A percentile compares a stretch with the other conserved stretches of the same genome.
phyloP scores from a whole-genome alignment of 2,113 vertebrate species.

The Pungitius pungitius region DNA sequence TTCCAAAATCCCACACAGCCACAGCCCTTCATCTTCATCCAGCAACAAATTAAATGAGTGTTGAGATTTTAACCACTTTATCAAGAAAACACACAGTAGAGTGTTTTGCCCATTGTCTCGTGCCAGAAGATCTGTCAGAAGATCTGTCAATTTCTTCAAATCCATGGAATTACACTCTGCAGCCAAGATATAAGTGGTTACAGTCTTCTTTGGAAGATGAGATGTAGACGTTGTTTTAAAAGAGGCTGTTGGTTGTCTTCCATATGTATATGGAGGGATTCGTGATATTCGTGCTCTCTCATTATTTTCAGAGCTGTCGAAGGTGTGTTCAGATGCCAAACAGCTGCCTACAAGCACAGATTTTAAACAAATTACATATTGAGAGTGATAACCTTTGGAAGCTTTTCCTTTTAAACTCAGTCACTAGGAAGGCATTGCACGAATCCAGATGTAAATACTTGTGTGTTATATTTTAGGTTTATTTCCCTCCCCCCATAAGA shows the following conservation, averaged over 20 bases:
- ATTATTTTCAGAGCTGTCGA: conserved; percentile 45
- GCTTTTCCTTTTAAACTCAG: conserved; percentile 7
- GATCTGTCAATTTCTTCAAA: conserved; percentile 91
- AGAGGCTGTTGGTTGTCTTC: conserved; percentile 82
- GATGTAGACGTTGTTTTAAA: conserved; percentile 85
- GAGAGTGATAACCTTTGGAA: no score
- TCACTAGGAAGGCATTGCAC: conserved; percentile 12
- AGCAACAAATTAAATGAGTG: conserved; percentile 83
- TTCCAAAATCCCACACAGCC: conserved; percentile 81
- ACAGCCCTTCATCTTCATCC: conserved; percentile 84
- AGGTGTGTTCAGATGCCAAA: conserved; percentile 19
- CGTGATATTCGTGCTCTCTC: conserved; percentile 68
- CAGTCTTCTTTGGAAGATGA: conserved; percentile 88
- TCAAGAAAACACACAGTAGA: conserved; percentile 86
- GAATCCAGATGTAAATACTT: conserved; percentile 38
- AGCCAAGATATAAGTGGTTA: conserved; percentile 93
- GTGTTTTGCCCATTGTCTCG: conserved; percentile 83
- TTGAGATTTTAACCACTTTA: conserved; percentile 83
- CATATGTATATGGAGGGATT: conserved; percentile 74
- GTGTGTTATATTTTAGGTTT: conserved; percentile 47
- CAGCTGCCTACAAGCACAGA: neutral
- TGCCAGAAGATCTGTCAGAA: conserved; percentile 79
- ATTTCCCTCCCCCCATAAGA: conserved; percentile 61
- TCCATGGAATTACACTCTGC: conserved; percentile 84
- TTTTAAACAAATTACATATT: neutral